Conservation (phyloP, 2,888 invertebrate species). For the Microchrysa polita region DNA sequence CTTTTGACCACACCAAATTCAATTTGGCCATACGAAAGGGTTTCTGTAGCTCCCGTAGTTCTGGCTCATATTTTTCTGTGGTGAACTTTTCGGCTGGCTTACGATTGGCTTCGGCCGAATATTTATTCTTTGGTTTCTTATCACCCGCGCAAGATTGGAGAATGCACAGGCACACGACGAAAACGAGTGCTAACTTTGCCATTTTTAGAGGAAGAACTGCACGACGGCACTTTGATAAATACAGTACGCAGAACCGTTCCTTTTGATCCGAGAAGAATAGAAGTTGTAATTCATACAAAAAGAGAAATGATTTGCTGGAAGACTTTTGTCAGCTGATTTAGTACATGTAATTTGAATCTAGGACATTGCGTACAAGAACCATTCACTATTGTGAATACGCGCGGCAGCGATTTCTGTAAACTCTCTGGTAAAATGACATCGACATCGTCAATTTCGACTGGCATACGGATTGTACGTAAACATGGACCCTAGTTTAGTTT, state of each 20-base stretch:
- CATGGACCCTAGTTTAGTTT: constrained; percentile 4
- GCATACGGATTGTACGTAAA: too few species aligned
- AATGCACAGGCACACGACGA: constrained; percentile 12
- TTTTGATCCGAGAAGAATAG: too few species aligned
- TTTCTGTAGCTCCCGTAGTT: constrained; percentile 78
- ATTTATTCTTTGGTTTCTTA: constrained; percentile 69
- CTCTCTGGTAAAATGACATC: background rate
- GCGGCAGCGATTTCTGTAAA: background rate
- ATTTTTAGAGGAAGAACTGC: constrained; percentile 24
- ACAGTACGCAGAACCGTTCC: too few species aligned
- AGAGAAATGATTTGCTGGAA: constrained; percentile 11
- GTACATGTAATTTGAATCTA: background rate
- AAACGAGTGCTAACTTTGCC: constrained; percentile 3
- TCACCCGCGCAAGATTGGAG: constrained; percentile 35
- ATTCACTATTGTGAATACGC: constrained; percentile 17
- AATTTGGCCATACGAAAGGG: constrained; percentile 92
- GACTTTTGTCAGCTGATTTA: constrained; percentile 2
- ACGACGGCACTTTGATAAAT: too few species aligned
- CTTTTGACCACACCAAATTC: constrained; percentile 90
- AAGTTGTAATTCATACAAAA: too few species aligned
- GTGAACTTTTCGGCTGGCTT: constrained; percentile 58
- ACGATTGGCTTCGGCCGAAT: constrained; percentile 69
- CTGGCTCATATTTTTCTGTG: constrained; percentile 63
- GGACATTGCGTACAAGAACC: background rate
- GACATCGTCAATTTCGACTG: too few species aligned